Conservation (phyloP, 1,140 invertebrate genomes). For the Temnothorax curvispinosus region DNA sequence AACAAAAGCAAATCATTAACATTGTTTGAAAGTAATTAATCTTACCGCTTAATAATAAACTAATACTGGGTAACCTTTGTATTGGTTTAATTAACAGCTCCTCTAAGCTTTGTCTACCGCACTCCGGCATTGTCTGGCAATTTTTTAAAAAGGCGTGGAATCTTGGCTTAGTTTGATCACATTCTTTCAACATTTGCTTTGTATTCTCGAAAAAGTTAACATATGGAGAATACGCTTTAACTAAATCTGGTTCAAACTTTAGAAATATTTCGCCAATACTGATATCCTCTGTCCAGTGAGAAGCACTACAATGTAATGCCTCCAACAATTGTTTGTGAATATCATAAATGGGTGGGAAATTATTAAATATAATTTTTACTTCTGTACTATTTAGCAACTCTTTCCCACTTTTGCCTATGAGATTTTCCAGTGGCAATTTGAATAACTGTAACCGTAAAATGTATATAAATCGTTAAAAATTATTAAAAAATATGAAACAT, state of each 20-base stretch:
- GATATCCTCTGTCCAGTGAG: slow-evolving; percentile 93
- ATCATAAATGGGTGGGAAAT: slow-evolving; percentile 97
- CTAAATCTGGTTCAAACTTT: slow-evolving; percentile 92
- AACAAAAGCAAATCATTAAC: neutral
- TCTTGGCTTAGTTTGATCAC: slow-evolving; percentile 95
- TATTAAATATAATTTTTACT: slow-evolving; percentile 98
- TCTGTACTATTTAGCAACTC: slow-evolving; percentile 95
- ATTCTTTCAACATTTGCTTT: slow-evolving; percentile 95
- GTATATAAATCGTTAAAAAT: slow-evolving; percentile 8
- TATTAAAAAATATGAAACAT: neutral
- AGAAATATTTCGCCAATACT: slow-evolving; percentile 95
- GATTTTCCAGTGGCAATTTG: slow-evolving; percentile 96
- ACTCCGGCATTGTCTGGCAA: slow-evolving; percentile 96
- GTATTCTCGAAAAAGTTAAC: slow-evolving; percentile 99
- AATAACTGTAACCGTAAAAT: slow-evolving; percentile 90
- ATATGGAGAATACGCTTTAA: slow-evolving; percentile 98
- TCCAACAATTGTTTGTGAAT: slow-evolving; percentile 95
- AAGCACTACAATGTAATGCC: slow-evolving; percentile 90
- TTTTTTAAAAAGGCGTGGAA: slow-evolving; percentile 99
- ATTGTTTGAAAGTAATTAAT: slow-evolving; percentile 23
- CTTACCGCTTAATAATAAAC: slow-evolving; percentile 96
- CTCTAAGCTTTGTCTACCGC: slow-evolving; percentile 96
- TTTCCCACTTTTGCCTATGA: slow-evolving; percentile 89
- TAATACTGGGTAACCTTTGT: slow-evolving; percentile 97
- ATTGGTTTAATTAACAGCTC: slow-evolving; percentile 98